These are phyloP conservation scores for Coluber constrictor DNA, from an alignment of 2,797 vertebrate species.

Conservation along the genomic window DNA sequence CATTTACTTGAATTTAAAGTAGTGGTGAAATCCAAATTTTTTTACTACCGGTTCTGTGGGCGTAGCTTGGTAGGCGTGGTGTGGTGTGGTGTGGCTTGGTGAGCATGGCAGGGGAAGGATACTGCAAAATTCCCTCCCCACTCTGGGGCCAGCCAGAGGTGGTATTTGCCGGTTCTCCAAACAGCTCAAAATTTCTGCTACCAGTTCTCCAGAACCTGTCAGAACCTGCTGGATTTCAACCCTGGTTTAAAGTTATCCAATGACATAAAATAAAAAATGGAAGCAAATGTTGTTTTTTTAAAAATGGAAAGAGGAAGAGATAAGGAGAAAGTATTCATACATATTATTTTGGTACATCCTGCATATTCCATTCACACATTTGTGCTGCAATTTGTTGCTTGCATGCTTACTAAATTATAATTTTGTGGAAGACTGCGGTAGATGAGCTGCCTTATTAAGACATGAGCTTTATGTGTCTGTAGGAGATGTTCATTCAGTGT, in stretches of 20 bases:
- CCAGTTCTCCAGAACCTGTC: too few relatives aligned
- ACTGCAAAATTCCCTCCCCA: too few relatives aligned
- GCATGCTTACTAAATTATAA: neutral
- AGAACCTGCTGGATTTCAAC: too few relatives aligned
- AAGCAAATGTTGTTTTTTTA: neutral
- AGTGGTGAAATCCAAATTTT: too few relatives aligned
- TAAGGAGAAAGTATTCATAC: neutral
- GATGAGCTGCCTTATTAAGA: neutral
- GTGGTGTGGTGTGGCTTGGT: too few relatives aligned
- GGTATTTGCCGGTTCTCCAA: too few relatives aligned
- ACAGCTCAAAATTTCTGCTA: too few relatives aligned
- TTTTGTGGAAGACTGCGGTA: neutral
- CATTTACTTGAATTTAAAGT: neutral
- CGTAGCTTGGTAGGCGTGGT: too few relatives aligned
- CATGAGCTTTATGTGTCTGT: neutral
- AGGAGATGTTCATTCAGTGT: neutral
- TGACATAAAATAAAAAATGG: neutral
- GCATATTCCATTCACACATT: neutral
- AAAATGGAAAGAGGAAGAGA: neutral
- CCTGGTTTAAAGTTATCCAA: too few relatives aligned
- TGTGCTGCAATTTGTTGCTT: neutral
- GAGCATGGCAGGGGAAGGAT: too few relatives aligned
- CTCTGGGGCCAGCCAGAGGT: too few relatives aligned
- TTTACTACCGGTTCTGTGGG: too few relatives aligned
- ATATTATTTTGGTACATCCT: neutral